Evolutionary conservation across 2,797 vertebrate species (phyloP), one percentile per base, ranked within the genome.

Genomic region (Dermochelys coriacea): DNA sequence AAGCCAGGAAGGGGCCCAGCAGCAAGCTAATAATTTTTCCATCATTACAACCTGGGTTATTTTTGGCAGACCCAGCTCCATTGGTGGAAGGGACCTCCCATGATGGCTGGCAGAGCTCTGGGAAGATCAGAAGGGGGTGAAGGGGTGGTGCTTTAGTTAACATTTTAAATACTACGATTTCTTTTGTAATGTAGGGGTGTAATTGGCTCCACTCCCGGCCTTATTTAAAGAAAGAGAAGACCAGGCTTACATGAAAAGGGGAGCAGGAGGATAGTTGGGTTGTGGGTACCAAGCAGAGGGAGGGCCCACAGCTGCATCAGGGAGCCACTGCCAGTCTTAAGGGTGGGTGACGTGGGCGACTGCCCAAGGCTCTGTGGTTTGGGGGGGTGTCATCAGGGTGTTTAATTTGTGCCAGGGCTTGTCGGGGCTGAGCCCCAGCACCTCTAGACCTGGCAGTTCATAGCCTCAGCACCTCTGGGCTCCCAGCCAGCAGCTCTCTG

Each of bases 31-130:
- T 85, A 81, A 89, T 68, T 85, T 92, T 82, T 45, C 47, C 94
- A 87, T 93, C 84, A 15, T 95, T 64, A 89, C 50, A 77, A 83
- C 82, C 41, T 18, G 78, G 93, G 93, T 97, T 97, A 95, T 97
- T 98, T 90, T 97, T 97, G 97, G 97, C 97, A 95, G 83, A 21
- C 1, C 50, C 37, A 47, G 94, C 47, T 78, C 49, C 77, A 91
- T 94, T 94, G 68, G 51, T 51, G 12, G 52, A 85, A 91, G 59
- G 45, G 97, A 97, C 97, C 97, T 97, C 97, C 97, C 97, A 93
- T 95, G 94, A 51, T 91, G 97, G 93, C 85, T 92, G 91, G 75
- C 78, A 93, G 74, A 91, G 91, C 93, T 93, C 86, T 78, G 87
- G 89, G 87, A 86, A 84, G 91, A 95, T 93, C 93, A 81, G 85